phyloP scores from a whole-genome alignment of 2,113 vertebrate genomes.

The Epinephelus moara region DNA sequence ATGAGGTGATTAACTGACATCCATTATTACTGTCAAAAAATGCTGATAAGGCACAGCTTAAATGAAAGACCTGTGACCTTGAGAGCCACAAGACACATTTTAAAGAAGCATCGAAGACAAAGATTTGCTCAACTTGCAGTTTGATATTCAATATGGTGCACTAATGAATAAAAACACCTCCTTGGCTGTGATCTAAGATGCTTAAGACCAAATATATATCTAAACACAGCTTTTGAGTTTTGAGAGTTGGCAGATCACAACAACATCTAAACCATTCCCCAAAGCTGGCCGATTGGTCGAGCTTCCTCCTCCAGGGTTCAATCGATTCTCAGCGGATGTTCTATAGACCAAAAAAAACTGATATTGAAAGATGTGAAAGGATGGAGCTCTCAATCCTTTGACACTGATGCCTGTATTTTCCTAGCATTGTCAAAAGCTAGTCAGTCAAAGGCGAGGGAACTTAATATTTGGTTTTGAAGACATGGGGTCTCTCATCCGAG shows the following conservation, averaged over 20 bases:
- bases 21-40: not conserved
- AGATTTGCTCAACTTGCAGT: not conserved
- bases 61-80: conserved; percentile 17
- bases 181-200: not conserved
- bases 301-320: not conserved
- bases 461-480: not conserved
- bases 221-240: conserved; percentile 4
- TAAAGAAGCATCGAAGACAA: not conserved
- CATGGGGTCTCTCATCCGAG: not conserved
- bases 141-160: not conserved
- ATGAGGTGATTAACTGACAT: not conserved
- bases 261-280: not conserved
- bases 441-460: not conserved
- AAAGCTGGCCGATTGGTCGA: not conserved
- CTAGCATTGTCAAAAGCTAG: not conserved
- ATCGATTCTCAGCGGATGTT: not conserved
- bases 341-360: conserved; percentile 1
- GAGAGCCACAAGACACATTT: not conserved
- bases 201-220: not conserved
- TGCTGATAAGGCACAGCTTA: not conserved
- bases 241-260: not conserved
- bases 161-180: not conserved
- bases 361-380: not conserved
- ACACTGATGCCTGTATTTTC: not conserved
- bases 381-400: not conserved